Base-by-base conservation (phyloP, 2,797 vertebrate genomes). In the Coccyzus lansbergi region DNA sequence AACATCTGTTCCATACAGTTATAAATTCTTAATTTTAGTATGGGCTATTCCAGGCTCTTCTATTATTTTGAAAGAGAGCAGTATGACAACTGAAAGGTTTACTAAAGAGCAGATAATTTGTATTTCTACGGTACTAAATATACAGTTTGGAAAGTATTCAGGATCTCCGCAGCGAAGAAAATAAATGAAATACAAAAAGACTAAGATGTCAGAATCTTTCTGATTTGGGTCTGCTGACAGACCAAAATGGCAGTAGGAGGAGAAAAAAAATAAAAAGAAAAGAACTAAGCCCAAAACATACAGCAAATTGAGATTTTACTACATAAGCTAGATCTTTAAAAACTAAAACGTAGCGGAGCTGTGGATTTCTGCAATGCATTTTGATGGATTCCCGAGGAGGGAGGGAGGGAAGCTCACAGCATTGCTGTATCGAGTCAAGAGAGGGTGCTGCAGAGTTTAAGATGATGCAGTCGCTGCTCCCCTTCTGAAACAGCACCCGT, bases 1-100 rank as follows among this genome's bases (percentile, higher is more conserved):
- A 98, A 98, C 97, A 98, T 98, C 98, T 98, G 98, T 97, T 98
- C 98, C 97, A 96, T 93, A 97, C 89, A 97, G 96, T 97, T 98
- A 98, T 97, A 98, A 97, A 98, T 98, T 97, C 97, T 97, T 97
- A 97, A 98, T 98, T 98, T 98, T 97, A 98, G 96, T 96, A 97
- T 48, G 93, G 97, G 94, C 60, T 67, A 97, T 95, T 97, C 93
- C 95, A 97, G 94, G 94, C 96, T 98, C 74, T 95, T 94, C 90
- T 91, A 84, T 94, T 97, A 96, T 97, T 98, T 95, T 95, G 93
- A 93, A 97, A 96, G 95, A 92, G 93, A 96, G 88, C 62, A 88
- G 84, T 69, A 65, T 93, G 92, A 97, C 72, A 96, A 97, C 58
- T 67, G 71, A 94, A 97, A 97, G 95, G 94, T 97, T 97, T 97